These are phyloP conservation scores for Indicator indicator DNA, from an alignment of 2,113 vertebrate species.

Conservation along the genomic window DNA sequence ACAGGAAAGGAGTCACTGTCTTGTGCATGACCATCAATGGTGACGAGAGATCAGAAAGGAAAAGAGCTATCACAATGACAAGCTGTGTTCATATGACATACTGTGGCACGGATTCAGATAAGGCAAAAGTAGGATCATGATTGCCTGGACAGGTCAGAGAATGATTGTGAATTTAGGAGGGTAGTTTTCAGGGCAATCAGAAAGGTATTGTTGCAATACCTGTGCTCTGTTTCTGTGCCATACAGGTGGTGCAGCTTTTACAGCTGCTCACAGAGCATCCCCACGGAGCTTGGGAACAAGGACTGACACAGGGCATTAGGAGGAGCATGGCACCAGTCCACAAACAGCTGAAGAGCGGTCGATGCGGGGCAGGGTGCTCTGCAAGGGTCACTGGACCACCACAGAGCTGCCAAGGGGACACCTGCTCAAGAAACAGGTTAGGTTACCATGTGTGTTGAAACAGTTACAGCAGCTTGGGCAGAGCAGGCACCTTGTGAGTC, in stretches of 20 bases:
- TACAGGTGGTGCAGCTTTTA: not conserved
- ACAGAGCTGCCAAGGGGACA: not conserved
- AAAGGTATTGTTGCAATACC: not conserved
- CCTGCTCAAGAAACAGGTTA: not conserved
- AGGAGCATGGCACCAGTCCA: fast-evolving
- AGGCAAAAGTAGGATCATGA: not conserved
- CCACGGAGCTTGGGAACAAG: not conserved
- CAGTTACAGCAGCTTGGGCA: fast-evolving
- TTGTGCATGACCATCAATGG: fast-evolving
- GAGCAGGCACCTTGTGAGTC: not conserved
- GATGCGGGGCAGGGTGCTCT: not conserved
- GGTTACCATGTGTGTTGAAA: fast-evolving
- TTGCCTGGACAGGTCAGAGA: not conserved
- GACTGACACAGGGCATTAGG: not conserved
- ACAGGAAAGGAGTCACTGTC: conserved; percentile 8
- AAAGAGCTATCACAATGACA: not conserved
- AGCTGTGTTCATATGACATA: not conserved
- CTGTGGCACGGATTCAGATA: not conserved
- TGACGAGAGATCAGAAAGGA: not conserved
- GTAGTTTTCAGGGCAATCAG: not conserved
- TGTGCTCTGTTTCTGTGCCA: not conserved
- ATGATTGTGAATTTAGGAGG: not conserved
- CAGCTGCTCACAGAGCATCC: not conserved
- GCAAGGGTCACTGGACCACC: not conserved
- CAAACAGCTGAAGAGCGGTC: too few species aligned